Percentiles rank a stretch among this genome's conserved stretches.
phyloP scores from a whole-genome alignment of 2,797 vertebrate species.

The Ceyx erithaca region DNA sequence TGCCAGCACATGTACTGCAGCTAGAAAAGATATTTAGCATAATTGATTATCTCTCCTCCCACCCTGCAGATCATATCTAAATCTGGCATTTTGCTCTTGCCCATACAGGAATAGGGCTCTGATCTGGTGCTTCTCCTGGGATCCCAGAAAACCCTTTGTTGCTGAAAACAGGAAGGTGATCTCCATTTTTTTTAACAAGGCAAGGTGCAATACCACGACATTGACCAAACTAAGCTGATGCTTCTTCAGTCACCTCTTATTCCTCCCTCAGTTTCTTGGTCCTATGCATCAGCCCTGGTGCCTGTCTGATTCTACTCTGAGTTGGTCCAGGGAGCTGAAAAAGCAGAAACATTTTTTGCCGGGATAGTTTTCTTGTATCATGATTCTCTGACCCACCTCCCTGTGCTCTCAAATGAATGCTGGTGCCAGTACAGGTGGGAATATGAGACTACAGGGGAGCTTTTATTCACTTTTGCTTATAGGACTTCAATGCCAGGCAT shows the following conservation, averaged over 20 bases:
- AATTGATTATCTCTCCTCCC: background rate
- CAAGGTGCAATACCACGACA: background rate
- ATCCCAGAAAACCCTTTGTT: background rate
- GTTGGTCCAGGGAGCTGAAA: background rate
- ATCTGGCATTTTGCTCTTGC: background rate
- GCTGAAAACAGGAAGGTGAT: background rate
- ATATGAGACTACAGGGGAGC: background rate
- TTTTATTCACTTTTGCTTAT: background rate
- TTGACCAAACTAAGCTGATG: background rate
- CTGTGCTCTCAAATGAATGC: background rate
- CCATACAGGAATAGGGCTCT: background rate
- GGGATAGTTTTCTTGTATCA: background rate
- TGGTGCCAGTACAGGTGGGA: background rate
- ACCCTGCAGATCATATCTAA: rapidly evolving
- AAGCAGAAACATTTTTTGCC: background rate
- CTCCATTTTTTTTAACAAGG: background rate
- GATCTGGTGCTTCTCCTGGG: background rate
- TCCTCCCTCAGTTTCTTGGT: background rate
- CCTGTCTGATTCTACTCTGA: background rate
- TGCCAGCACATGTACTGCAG: background rate
- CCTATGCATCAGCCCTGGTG: background rate
- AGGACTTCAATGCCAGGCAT: background rate
- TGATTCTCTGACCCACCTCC: background rate
- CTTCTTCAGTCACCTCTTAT: background rate
- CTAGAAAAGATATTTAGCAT: background rate